Base-by-base conservation (phyloP, 2,113 vertebrate genomes). In the Mesitornis unicolor region DNA sequence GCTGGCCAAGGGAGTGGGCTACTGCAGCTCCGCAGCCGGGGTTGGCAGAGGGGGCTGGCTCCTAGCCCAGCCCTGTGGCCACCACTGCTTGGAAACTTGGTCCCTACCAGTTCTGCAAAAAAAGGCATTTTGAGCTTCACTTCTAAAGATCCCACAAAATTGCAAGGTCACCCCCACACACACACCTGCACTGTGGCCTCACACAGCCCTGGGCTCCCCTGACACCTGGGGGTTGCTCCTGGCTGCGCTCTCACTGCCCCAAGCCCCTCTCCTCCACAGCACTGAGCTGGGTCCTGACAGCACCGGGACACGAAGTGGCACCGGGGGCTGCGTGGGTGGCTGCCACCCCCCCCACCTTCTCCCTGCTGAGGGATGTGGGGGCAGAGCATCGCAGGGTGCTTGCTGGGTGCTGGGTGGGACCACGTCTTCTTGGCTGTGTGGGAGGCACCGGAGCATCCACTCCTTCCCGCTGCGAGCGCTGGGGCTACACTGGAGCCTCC, bases 401-500 rank as follows among this genome's bases (percentile, higher is more conserved):
- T n/a, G n/a, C n/a, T n/a, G 43, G 50, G 24, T 19, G 24, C 50
- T 3, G 11, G 22, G 25, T 29, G 31, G 43, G 56, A 35, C 9
- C 1, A 0, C 1, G 0, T 35, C 28, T 7, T 28, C 63, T 6
- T 9, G 31, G 50, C 70, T 26, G 35, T 0, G 0, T 9, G n/a
- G 68, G 50, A 67, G 36, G 8, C 3, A 3, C 80, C 64, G 50
- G 54, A 65, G 61, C 68, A 70, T 54, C 80, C 10, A 4, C 57
- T 3, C 93, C 57, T 59, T 78, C 78, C 82, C 4, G 2, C 57
- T 29, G 81, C 14, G 8, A 33, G 7, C 2, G 1, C 22, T 1
- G 0, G 38, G 38, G 26, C 74, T 45, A 67, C 4, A 42, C 70
- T 38, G 31, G n/a, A 57, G 64, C 12, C 3, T 8, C 43, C 61